These are phyloP conservation scores for Leucosticte australis DNA, from an alignment of 2,113 vertebrate genomes.

Conservation along the genomic window DNA sequence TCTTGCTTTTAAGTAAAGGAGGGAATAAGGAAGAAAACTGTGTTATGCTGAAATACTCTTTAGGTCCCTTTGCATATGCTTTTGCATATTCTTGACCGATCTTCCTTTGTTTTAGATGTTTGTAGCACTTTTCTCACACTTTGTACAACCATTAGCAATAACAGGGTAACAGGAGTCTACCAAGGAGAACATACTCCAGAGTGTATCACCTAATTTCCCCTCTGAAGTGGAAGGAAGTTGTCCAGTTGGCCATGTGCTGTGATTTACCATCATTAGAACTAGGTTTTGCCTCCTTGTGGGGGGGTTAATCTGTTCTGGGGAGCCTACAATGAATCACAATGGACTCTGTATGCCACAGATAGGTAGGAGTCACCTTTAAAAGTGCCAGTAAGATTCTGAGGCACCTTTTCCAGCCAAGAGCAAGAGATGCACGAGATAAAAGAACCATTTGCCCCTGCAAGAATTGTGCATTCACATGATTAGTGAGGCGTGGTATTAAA, in stretches of 20 bases:
- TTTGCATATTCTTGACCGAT: neutral
- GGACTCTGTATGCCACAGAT: neutral
- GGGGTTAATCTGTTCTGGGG: neutral
- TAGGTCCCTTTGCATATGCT: neutral
- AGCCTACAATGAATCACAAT: neutral
- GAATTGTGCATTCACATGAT: slow-evolving; percentile 45
- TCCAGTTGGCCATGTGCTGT: slow-evolving; percentile 7
- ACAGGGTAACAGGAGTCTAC: neutral
- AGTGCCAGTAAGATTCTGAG: neutral
- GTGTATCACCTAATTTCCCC: neutral
- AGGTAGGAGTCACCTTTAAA: neutral
- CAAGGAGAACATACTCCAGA: neutral
- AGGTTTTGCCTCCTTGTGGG: neutral
- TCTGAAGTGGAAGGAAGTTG: slow-evolving; percentile 47
- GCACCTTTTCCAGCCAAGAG: neutral
- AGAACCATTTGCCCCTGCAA: slow-evolving; percentile 31
- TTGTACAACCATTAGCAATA: neutral
- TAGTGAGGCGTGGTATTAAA: slow-evolving; percentile 52
- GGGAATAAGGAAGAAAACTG: neutral
- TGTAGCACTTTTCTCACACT: slow-evolving; percentile 14
- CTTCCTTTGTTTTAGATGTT: neutral
- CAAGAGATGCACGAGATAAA: neutral
- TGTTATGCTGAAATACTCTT: neutral
- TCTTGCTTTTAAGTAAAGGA: slow-evolving; percentile 29
- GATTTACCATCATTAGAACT: neutral